Evolutionary conservation across 1,140 invertebrate genomes (phyloP).

Genomic region (Heliconius hewitsoni): DNA sequence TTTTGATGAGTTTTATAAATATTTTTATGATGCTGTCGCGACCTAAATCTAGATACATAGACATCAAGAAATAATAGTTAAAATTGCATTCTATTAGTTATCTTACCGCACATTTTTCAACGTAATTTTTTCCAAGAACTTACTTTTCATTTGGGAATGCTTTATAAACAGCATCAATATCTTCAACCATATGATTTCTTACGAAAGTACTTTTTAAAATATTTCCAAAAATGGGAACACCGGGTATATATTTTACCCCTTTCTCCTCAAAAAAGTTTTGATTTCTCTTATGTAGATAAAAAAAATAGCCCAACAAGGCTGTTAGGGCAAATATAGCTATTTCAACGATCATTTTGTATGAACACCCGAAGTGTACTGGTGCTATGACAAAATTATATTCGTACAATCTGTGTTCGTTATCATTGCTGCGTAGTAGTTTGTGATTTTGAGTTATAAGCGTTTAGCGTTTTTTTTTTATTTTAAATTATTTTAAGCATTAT

Average conservation of each 20-base stretch:
- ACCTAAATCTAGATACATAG: too few species aligned
- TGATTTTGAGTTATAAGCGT: background rate
- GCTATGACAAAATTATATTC: background rate
- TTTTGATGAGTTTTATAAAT: too few species aligned
- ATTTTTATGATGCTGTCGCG: too few species aligned
- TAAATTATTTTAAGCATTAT: too few species aligned
- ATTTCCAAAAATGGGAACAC: constrained; percentile 63
- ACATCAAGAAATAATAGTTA: too few species aligned
- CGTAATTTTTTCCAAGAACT: constrained; percentile 23
- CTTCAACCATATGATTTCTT: constrained; percentile 52
- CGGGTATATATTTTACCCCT: constrained; percentile 55
- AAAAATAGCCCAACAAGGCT: constrained; percentile 41
- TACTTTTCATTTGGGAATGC: constrained; percentile 65
- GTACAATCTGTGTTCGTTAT: background rate
- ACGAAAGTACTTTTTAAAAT: constrained; percentile 43
- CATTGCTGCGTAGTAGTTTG: background rate
- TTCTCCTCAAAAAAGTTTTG: constrained; percentile 47
- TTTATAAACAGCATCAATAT: constrained; percentile 53
- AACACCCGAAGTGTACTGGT: constrained; percentile 6
- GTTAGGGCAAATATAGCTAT: constrained; percentile 54
- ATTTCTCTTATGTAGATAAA: constrained; percentile 47
- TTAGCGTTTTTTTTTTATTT: background rate
- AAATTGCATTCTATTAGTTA: too few species aligned
- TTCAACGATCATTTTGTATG: constrained; percentile 56
- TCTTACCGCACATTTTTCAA: too few species aligned